phyloP scores from a whole-genome alignment of 1,140 invertebrate species.

The Nebria ingens region DNA sequence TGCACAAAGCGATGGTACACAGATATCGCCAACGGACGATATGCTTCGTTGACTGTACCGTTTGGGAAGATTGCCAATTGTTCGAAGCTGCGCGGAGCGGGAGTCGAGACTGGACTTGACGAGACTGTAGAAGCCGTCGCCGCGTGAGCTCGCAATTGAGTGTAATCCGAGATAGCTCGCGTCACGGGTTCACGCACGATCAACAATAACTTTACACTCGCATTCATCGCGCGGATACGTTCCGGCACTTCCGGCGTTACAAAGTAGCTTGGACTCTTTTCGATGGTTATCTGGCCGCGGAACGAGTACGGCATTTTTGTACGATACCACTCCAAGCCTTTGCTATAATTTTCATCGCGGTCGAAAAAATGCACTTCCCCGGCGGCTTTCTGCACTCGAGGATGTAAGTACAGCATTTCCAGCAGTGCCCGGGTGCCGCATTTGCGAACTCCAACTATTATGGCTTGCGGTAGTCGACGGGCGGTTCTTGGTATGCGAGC shows the following conservation, averaged over 20 bases:
- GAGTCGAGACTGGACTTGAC: conserved; percentile 31
- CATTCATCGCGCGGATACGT: conserved; percentile 86
- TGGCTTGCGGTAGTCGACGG: conserved; percentile 58
- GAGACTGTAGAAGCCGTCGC: conserved; percentile 48
- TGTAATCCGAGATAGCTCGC: conserved; percentile 92
- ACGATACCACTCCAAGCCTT: conserved; percentile 86
- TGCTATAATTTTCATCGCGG: conserved; percentile 78
- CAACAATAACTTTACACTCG: conserved; percentile 80
- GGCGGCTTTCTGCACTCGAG: conserved; percentile 82
- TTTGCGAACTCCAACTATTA: conserved; percentile 90
- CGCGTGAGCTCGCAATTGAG: conserved; percentile 70
- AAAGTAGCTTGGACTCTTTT: conserved; percentile 97
- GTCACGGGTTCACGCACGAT: conserved; percentile 94
- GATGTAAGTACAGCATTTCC: conserved; percentile 90
- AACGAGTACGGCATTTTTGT: conserved; percentile 87
- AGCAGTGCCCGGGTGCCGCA: conserved; percentile 87
- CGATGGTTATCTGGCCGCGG: conserved; percentile 85
- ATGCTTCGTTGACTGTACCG: conserved; percentile 72
- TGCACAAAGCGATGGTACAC: conserved; percentile 75
- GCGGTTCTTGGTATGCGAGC: conserved; percentile 27
- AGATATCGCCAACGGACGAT: conserved; percentile 61
- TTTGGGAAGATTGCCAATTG: conserved; percentile 68
- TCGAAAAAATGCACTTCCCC: conserved; percentile 94
- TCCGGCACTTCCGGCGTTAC: conserved; percentile 89
- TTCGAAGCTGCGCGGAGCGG: conserved; percentile 56